Evolutionary conservation across 2,797 vertebrate genomes (phyloP).

Genomic region (Amniataba percoides): DNA sequence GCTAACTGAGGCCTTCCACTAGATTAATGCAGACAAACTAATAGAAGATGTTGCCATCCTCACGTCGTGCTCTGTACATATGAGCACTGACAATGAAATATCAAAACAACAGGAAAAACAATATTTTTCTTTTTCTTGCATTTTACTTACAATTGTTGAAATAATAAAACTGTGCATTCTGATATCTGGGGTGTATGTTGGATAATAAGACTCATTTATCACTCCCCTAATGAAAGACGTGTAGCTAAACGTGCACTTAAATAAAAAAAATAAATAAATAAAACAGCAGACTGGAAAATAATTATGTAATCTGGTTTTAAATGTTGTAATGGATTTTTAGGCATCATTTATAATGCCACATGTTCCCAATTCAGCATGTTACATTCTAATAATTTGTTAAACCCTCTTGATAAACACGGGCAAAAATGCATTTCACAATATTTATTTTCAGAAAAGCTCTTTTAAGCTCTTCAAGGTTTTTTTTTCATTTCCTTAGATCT

Average conservation of each 20-base stretch:
- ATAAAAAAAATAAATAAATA: not conserved
- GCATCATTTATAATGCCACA: slow-evolving; percentile 4
- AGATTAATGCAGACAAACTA: not conserved
- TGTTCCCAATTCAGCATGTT: slow-evolving; percentile 17
- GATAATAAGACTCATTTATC: not conserved
- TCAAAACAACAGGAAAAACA: not conserved
- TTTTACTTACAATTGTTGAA: not conserved
- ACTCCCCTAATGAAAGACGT: slow-evolving; percentile 5
- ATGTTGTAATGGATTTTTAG: slow-evolving; percentile 31
- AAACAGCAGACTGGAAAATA: slow-evolving; percentile 3
- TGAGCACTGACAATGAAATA: not conserved
- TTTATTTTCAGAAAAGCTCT: slow-evolving; percentile 24
- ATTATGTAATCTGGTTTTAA: slow-evolving; percentile 18
- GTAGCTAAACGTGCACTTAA: slow-evolving; percentile 10
- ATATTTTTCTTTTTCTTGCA: not conserved
- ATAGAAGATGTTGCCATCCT: not conserved
- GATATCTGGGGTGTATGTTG: not conserved
- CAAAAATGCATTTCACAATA: not conserved
- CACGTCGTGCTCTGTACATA: not conserved
- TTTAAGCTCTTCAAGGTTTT: not conserved
- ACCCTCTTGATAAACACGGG: slow-evolving; percentile 7
- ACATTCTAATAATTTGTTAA: not conserved
- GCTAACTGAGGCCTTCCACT: not conserved
- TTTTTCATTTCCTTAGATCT: slow-evolving; percentile 1
- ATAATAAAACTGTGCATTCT: not conserved